Percentiles rank a stretch among this genome's conserved stretches.
Evolutionary conservation across 1,140 invertebrate species (phyloP).

Genomic region (Pseudomyrmex sp.): DNA sequence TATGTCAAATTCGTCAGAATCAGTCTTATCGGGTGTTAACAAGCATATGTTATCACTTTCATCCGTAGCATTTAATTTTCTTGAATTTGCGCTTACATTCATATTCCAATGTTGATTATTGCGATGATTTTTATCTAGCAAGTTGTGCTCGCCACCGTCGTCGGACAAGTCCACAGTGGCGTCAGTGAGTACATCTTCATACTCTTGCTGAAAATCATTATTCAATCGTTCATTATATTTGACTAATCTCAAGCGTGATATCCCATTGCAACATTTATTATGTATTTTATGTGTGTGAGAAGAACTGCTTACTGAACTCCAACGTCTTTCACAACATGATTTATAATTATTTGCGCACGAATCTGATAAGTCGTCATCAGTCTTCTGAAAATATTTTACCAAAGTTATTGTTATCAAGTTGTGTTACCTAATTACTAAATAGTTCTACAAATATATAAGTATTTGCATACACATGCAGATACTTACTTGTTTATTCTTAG

Average conservation of each 20-base stretch:
- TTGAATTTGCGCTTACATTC: conserved; percentile 50
- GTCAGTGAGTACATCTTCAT: conserved; percentile 78
- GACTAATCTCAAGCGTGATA: conserved; percentile 62
- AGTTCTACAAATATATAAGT: background rate
- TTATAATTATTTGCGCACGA: conserved; percentile 66
- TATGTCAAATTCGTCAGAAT: conserved; percentile 61
- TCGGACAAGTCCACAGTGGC: conserved; percentile 82
- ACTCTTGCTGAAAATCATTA: conserved; percentile 65
- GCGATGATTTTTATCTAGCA: conserved; percentile 48
- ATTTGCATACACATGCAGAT: background rate
- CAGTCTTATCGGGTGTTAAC: conserved; percentile 22
- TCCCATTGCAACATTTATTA: conserved; percentile 67
- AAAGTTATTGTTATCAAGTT: conserved; percentile 10
- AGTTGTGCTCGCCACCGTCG: conserved; percentile 69
- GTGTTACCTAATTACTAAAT: background rate
- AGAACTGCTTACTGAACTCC: conserved; percentile 77
- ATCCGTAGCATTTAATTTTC: conserved; percentile 38
- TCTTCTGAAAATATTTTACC: conserved; percentile 72
- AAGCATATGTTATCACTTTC: conserved; percentile 32
- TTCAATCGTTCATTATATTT: conserved; percentile 69
- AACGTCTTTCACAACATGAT: conserved; percentile 77
- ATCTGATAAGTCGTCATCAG: conserved; percentile 65
- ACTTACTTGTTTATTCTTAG: conserved; percentile 76
- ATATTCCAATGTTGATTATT: conserved; percentile 44
- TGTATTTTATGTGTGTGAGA: conserved; percentile 72